Evolutionary conservation across 2,888 invertebrate species (phyloP).

Genomic region (Sicus ferrugineus): DNA sequence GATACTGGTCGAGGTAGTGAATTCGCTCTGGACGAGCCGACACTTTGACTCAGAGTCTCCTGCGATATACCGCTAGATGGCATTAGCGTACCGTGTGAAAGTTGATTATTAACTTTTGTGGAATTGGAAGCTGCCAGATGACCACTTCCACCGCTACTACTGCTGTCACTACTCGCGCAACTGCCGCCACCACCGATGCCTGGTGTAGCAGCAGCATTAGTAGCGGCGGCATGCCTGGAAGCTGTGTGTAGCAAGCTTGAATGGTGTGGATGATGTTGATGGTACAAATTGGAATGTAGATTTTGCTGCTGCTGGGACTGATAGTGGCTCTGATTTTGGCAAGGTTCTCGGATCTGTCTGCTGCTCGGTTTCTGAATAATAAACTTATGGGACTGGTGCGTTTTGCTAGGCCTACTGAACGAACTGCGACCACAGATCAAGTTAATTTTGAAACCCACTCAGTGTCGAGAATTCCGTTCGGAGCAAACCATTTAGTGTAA

Average conservation of each 20-base stretch:
- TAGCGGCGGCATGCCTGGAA: constrained; percentile 29
- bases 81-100: constrained; percentile 65
- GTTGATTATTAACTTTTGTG: constrained; percentile 40
- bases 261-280: constrained; percentile 15
- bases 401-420: constrained; percentile 20
- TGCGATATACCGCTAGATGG: constrained; percentile 70
- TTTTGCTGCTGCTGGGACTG: constrained; percentile 33
- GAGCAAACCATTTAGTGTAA: constrained; percentile 9
- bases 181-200: constrained; percentile 36
- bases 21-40: constrained; percentile 71
- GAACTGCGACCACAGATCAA: constrained; percentile 2
- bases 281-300: background rate
- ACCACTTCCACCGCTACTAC: constrained; percentile 35
- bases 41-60: constrained; percentile 70
- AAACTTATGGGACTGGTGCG: constrained; percentile 36
- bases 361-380: constrained; percentile 40
- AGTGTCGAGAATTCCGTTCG: constrained; percentile 3
- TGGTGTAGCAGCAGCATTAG: constrained; percentile 29
- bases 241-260: constrained; percentile 34
- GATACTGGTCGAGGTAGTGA: constrained; percentile 82
- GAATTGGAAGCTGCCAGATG: constrained; percentile 33
- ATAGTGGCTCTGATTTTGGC: constrained; percentile 34
- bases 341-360: constrained; percentile 28
- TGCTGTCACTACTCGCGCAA: constrained; percentile 36
- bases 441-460: background rate